Base-by-base conservation (phyloP, 2,113 vertebrate species). In the Malaclemys terrapin region DNA sequence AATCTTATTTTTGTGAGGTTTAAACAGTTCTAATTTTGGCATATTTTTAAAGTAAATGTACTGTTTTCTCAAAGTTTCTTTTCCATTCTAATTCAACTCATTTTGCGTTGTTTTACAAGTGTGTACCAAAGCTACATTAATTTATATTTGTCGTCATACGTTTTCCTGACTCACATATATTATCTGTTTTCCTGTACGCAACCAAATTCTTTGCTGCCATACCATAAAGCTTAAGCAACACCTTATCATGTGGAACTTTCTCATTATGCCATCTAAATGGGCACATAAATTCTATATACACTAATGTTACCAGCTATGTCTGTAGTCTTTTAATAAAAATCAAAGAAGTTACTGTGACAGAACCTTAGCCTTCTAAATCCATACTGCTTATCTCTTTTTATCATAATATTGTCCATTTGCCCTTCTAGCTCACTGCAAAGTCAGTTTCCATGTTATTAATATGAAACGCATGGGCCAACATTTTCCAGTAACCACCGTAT, bases 181-280 rank as follows among this genome's bases (percentile, higher is more conserved):
- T 14, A 31, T 20, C 76, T 91, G 42, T 85, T 92, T 95, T 89
- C 54, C 85, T 89, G 85, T 92, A 91, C 29, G 45, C 91, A 93
- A 82, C 53, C 80, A 57, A 35, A 85, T 94, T 81, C 59, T 89
- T 89, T 75, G 78, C 42, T 57, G n/a, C 35, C 56, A 6, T 79
- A 91, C 56, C 85, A 96, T 87, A 38, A 94, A 82, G 92, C 76
- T 62, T 93, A 29, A 81, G 22, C 38, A 87, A 93, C 93, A 90
- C 79, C 80, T 59, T 80, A 91, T 87, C 80, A 89, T 62, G 69
- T 76, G 50, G 45, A 90, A 93, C 38, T 88, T 88, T 88, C 84
- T 96, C 81, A 93, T 57, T 90, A 85, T 91, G 78, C 53, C 89
- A 91, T 78, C 85, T 95, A 93, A 91, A 91, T 83, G 94, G 49